Evolutionary conservation across 2,888 invertebrate genomes (phyloP).

Genomic region (Hybos culiciformis): DNA sequence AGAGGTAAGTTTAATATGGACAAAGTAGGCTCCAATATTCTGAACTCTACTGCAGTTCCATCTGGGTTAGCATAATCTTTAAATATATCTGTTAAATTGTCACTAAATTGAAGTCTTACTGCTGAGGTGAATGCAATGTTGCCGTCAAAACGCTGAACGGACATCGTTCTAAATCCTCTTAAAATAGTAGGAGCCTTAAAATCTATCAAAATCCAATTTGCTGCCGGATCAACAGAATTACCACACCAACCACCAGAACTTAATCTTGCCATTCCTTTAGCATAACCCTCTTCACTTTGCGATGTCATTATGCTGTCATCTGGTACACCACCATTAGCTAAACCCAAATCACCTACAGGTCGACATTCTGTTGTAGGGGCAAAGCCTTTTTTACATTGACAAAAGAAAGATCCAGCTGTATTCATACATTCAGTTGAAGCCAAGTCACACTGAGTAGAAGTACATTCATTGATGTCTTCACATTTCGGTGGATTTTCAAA

Average conservation of each 20-base stretch:
- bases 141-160: constrained; percentile 68
- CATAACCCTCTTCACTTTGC: constrained; percentile 65
- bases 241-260: constrained; percentile 88
- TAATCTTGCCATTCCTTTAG: constrained; percentile 68
- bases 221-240: constrained; percentile 67
- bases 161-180: constrained; percentile 81
- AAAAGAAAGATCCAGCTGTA: constrained; percentile 75
- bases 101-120: constrained; percentile 71
- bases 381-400: constrained; percentile 75
- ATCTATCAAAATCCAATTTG: constrained; percentile 80
- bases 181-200: constrained; percentile 78
- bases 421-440: constrained; percentile 86
- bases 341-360: constrained; percentile 77
- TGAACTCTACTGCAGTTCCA: constrained; percentile 83
- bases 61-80: constrained; percentile 87
- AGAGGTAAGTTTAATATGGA: constrained; percentile 80
- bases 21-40: constrained; percentile 78
- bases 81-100: constrained; percentile 76
- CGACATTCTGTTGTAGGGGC: constrained; percentile 75
- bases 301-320: constrained; percentile 82
- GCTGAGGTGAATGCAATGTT: constrained; percentile 81
- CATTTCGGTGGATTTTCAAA: constrained; percentile 77
- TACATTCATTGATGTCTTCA: constrained; percentile 85
- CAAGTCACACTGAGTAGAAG: constrained; percentile 75
- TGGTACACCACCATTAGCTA: constrained; percentile 69